A percentile compares a stretch with the other conserved stretches of the same genome.
Evolutionary conservation across 2,888 invertebrate genomes (phyloP).

Genomic region (Noctuana brunneofusca): DNA sequence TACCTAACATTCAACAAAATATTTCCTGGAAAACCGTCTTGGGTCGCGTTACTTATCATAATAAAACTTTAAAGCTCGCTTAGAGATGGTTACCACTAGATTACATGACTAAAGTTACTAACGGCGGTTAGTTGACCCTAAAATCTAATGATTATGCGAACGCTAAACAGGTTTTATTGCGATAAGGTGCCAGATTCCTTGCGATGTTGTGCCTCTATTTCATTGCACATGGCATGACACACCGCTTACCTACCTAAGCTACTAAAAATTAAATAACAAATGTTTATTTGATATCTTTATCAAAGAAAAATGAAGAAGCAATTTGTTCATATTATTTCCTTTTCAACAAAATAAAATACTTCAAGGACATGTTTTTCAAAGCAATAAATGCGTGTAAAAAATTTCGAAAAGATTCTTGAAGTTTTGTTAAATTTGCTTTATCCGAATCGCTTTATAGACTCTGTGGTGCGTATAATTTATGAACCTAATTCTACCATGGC

Average conservation of each 20-base stretch:
- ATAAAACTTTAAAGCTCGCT: constrained; percentile 41
- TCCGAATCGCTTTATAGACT: too few relatives aligned
- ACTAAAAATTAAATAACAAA: neutral
- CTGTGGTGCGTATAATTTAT: too few relatives aligned
- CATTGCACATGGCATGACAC: neutral
- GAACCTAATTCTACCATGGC: too few relatives aligned
- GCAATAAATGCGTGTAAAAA: too few relatives aligned
- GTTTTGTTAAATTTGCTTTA: too few relatives aligned
- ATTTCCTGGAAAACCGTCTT: constrained; percentile 53
- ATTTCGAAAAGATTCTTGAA: too few relatives aligned
- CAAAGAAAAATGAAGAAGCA: too few relatives aligned
- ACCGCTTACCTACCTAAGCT: neutral
- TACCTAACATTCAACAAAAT: constrained; percentile 51
- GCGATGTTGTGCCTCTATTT: neutral
- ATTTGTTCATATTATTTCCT: too few relatives aligned
- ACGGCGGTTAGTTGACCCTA: constrained; percentile 23
- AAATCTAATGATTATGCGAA: constrained; percentile 18
- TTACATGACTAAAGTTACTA: constrained; percentile 10
- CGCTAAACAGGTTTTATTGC: constrained; percentile 2
- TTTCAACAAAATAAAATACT: too few relatives aligned
- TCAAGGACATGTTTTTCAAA: too few relatives aligned
- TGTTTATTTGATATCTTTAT: too few relatives aligned
- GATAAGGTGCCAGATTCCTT: constrained; percentile 1
- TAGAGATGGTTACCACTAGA: constrained; percentile 19
- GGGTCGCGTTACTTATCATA: constrained; percentile 51